phyloP scores from a whole-genome alignment of 2,113 vertebrate genomes.

The Pedetes capensis region DNA sequence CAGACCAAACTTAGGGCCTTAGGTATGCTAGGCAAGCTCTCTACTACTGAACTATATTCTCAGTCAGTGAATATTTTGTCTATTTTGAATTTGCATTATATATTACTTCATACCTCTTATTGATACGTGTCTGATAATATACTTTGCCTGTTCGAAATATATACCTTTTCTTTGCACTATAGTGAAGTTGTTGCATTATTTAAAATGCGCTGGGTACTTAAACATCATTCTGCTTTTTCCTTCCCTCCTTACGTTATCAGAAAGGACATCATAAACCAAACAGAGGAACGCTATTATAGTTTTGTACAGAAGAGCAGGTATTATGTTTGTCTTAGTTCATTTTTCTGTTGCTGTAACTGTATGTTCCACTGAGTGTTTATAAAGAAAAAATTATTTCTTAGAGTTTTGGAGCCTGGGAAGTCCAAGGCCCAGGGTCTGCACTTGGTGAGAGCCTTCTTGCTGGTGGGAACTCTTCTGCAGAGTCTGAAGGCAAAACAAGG shows the following conservation, averaged over 20 bases:
- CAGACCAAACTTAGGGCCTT: no score
- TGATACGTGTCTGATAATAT: neutral
- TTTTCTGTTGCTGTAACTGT: neutral
- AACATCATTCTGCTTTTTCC: neutral
- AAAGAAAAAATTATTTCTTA: neutral
- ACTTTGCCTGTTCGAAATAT: neutral
- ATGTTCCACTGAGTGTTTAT: neutral
- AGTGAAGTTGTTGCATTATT: neutral
- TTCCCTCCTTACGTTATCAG: neutral
- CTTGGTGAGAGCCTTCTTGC: neutral
- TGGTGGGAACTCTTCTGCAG: neutral
- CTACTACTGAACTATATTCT: no score
- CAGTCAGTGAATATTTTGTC: neutral
- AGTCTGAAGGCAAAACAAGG: neutral
- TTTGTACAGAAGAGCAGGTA: neutral
- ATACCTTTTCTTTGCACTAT: neutral
- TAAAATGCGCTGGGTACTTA: constrained; percentile 1
- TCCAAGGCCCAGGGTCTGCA: neutral
- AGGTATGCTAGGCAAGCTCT: no score
- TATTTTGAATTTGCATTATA: neutral
- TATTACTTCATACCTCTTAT: neutral
- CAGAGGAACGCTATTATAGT: neutral
- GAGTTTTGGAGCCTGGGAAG: neutral
- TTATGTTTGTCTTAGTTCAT: neutral
- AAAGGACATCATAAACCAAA: neutral